Conservation (phyloP, 2,888 invertebrate genomes). For the Alentia gelatinosa region DNA sequence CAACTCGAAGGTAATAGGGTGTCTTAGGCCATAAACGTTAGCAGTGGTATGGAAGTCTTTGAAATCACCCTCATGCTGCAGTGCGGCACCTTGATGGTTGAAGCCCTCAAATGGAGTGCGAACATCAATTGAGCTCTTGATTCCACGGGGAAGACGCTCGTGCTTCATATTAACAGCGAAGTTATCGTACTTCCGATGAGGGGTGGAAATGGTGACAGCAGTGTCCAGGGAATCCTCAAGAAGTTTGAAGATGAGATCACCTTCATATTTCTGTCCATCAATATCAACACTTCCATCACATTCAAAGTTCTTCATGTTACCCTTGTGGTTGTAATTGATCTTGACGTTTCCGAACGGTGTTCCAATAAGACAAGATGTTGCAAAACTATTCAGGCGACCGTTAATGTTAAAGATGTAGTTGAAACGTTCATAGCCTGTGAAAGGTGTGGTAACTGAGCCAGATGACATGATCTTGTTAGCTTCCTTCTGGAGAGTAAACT, state of each 20-base stretch:
- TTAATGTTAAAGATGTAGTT: constrained; percentile 53
- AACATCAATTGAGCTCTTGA: constrained; percentile 46
- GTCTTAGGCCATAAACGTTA: background rate
- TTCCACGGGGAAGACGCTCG: background rate
- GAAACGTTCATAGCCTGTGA: constrained; percentile 19
- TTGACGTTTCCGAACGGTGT: constrained; percentile 44
- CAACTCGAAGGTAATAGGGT: constrained; percentile 37
- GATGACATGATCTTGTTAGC: background rate
- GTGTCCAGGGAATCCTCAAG: constrained; percentile 56
- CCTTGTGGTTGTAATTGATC: constrained; percentile 58
- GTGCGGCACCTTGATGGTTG: constrained; percentile 16
- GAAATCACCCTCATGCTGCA: constrained; percentile 9
- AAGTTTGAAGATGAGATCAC: background rate
- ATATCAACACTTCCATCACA: background rate
- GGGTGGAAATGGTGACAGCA: constrained; percentile 65
- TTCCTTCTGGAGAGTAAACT: constrained; percentile 19
- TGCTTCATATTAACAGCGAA: constrained; percentile 57
- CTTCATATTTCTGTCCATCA: background rate
- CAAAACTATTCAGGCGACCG: constrained; percentile 53
- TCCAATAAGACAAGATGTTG: constrained; percentile 45
- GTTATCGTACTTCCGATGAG: constrained; percentile 61
- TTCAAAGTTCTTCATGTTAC: constrained; percentile 18
- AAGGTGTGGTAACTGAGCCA: constrained; percentile 50
- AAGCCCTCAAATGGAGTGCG: constrained; percentile 57
- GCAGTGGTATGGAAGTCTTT: constrained; percentile 5